Base-by-base conservation (phyloP, 2,113 vertebrate species). In the Donacobius atricapilla region DNA sequence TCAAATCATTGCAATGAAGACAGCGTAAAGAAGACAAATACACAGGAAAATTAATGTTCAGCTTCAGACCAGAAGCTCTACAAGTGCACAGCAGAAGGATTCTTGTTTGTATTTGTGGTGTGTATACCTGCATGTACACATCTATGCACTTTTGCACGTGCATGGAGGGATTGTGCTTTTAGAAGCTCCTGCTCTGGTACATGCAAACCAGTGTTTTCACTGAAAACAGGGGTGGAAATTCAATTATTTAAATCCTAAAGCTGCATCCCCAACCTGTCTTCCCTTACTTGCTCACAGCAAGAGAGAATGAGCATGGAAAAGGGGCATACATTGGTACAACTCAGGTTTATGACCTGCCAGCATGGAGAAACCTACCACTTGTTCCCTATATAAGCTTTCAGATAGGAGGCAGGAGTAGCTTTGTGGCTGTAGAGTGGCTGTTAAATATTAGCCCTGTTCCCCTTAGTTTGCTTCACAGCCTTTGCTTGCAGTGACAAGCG, bases 401-500 rank as follows among this genome's bases (percentile, higher is more conserved):
- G n/a, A 15, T 3, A 27, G 2, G 7, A 90, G 66, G 42, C 19
- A 83, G 51, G 77, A 60, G 50, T 11, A 68, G 28, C 51, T 86
- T 14, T 56, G 39, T 57, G 73, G 51, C 31, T 90, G 75, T 39
- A 23, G 21, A 25, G 54, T 5, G 70, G 57, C 73, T 90, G 79
- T 44, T 78, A 68, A 73, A 70, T 60, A 78, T 51, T 23, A 48
- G 45, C 37, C 25, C 42, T 56, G 53, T 15, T 78, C 68, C 13
- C 47, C 35, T 77, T 69, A 40, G 23, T 73, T 89, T 73, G 40
- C 53, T 70, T 51, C 70, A 83, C 51, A 97, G 72, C 37, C 88
- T 7, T 84, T 71, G 45, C 93, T 91, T 84, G 83, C 77, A 81
- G 91, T 93, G 80, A 68, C 86, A 94, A 83, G 68, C 54, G 44